These are phyloP conservation scores for Apoda limacodes DNA, from an alignment of 2,888 invertebrate species.

Conservation along the genomic window DNA sequence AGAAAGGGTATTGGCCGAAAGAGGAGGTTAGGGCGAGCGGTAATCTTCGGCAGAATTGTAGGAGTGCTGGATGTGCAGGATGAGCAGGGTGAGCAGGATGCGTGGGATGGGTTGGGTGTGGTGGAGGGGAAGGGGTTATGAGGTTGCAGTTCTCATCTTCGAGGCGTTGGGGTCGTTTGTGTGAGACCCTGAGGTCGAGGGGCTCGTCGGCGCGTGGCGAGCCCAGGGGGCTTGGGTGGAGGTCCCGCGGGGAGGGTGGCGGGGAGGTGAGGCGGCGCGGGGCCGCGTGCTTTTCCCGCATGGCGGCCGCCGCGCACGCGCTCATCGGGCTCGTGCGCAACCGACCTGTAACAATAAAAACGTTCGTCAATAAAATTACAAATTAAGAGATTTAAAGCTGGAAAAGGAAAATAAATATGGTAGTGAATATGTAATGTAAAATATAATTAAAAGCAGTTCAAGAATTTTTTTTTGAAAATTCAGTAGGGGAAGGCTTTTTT, in stretches of 20 bases:
- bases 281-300: constrained; percentile 92
- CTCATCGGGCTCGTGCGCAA: constrained; percentile 76
- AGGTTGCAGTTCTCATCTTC: constrained; percentile 91
- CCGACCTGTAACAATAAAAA: constrained; percentile 53
- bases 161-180: constrained; percentile 78
- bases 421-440: too few relatives aligned
- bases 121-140: constrained; percentile 72
- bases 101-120: constrained; percentile 58
- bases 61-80: constrained; percentile 45
- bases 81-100: constrained; percentile 72
- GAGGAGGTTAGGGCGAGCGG: constrained; percentile 59
- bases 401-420: too few relatives aligned
- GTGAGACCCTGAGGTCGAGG: constrained; percentile 87
- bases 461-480: too few relatives aligned
- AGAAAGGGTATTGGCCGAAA: constrained; percentile 61
- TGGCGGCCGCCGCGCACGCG: constrained; percentile 78
- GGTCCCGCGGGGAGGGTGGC: constrained; percentile 53
- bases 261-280: constrained; percentile 84
- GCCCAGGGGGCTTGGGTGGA: constrained; percentile 65
- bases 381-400: too few relatives aligned
- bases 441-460: too few relatives aligned
- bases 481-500: too few relatives aligned
- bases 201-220: constrained; percentile 77
- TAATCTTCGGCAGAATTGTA: constrained; percentile 57
- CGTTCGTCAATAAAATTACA: constrained; percentile 10